Evolutionary conservation across 2,113 vertebrate species (phyloP), one percentile per base, ranked within the genome.

Genomic region (Tachycineta bicolor): DNA sequence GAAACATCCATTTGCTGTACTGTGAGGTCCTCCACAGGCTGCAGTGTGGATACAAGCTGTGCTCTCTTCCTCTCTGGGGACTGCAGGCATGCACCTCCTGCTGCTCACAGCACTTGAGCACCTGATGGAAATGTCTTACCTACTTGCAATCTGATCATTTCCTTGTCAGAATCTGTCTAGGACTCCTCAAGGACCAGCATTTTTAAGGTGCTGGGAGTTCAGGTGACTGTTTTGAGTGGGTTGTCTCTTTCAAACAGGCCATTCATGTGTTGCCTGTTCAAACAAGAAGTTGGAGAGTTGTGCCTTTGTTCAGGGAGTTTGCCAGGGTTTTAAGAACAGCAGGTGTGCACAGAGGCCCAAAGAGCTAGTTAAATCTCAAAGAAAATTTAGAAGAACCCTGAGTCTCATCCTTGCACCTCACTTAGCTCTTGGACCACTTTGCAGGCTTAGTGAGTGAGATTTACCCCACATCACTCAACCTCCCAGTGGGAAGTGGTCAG

Each of bases 191-290:
- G 49, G 34, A 44, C 21, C 31, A 87, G 12, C 6, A 31, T 6
- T 16, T 49, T 81, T 43, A 65, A 26, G 6, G 16, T 34, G 9
- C 31, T 84, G 65, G 18, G 5, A 65, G 10, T 11, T 77, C 41
- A 34, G 23, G 15, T 0, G 0, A 18, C 26, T 8, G 1, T 53
- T 90, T 75, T 6, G 39, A 79, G 20, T 12, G 1, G 0, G 8
- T 41, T 11, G 5, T 60, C 5, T 43, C 21, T 77, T 68, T 83
- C 65, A 87, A n/a, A 15, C 5, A 22, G 4, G 25, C 7, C 1
- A 2, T 10, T 60, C 37, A 37, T 37, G 23, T 15, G 5, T 39
- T 26, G 2, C 3, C 15, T 70, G 43, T 10, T 16, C 17, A 41
- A 12, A 55, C 9, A 33, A 28, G 5, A 7, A 33, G 24, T 0